phyloP scores from a whole-genome alignment of 2,888 invertebrate genomes.

The Cheilosia pagana region DNA sequence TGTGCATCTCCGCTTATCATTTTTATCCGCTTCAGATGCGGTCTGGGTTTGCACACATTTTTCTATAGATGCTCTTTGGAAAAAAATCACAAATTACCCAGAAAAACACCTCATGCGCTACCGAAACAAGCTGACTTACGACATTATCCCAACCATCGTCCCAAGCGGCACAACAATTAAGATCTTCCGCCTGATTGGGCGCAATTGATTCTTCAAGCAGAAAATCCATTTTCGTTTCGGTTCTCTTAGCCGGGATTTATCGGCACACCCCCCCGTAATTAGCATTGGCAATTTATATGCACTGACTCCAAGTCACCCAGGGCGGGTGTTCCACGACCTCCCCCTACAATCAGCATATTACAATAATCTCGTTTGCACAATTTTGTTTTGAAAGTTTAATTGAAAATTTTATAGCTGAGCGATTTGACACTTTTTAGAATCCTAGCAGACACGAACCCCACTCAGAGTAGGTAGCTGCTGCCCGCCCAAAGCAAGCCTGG shows the following conservation, averaged over 20 bases:
- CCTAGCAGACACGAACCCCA: not conserved
- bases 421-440: conserved; percentile 63
- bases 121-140: conserved; percentile 17
- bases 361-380: conserved; percentile 73
- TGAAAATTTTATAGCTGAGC: conserved; percentile 75
- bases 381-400: conserved; percentile 73
- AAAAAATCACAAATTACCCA: no score
- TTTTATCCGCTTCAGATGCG: no score
- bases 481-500: not conserved
- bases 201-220: conserved; percentile 67
- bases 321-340: not conserved
- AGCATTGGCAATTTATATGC: conserved; percentile 64
- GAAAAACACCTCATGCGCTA: not conserved
- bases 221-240: conserved; percentile 70
- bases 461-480: not conserved
- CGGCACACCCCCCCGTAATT: conserved; percentile 42
- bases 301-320: conserved; percentile 12
- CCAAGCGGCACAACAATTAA: conserved; percentile 71
- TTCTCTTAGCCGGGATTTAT: conserved; percentile 52
- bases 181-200: conserved; percentile 68
- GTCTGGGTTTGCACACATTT: no score
- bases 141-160: conserved; percentile 9
- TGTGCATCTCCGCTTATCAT: no score
- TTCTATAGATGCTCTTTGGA: no score
- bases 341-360: conserved; percentile 70